These are phyloP conservation scores for Sepioteuthis lessoniana DNA, from an alignment of 2,888 invertebrate genomes.

Conservation along the genomic window DNA sequence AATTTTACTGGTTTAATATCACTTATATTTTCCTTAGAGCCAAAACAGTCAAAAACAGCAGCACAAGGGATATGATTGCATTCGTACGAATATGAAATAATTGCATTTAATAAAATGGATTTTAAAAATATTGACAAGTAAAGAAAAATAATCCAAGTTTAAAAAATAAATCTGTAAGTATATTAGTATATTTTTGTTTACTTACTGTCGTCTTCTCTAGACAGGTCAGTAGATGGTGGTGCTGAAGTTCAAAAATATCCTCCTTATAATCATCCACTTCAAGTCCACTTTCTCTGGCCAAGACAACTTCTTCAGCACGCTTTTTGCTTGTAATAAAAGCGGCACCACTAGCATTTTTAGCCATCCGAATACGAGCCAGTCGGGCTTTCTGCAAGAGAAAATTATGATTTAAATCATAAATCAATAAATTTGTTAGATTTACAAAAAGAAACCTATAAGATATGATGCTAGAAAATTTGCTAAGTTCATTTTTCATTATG, in stretches of 20 bases:
- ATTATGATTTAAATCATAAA: conserved; percentile 24
- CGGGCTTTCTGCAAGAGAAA: conserved; percentile 91
- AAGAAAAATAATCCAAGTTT: not conserved
- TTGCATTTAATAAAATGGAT: not conserved
- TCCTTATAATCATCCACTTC: conserved; percentile 92
- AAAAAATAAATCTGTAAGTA: not conserved
- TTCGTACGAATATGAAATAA: not conserved
- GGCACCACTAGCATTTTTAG: conserved; percentile 98
- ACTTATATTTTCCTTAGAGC: not conserved
- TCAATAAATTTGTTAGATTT: not conserved
- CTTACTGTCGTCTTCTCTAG: conserved; percentile 97
- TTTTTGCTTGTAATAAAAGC: conserved; percentile 99
- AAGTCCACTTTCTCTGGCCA: conserved; percentile 84
- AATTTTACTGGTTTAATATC: no score
- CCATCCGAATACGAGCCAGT: conserved; percentile 96
- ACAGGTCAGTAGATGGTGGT: conserved; percentile 97
- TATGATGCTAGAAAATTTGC: not conserved
- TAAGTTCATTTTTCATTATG: not conserved
- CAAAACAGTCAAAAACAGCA: not conserved
- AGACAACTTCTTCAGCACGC: conserved; percentile 86
- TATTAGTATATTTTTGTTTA: conserved; percentile 54
- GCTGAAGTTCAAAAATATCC: conserved; percentile 98
- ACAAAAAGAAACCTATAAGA: not conserved
- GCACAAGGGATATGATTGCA: not conserved
- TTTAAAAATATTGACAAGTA: not conserved